Evolutionary conservation across 2,888 invertebrate species (phyloP).

Genomic region (Hydrotaea diabolus): DNA sequence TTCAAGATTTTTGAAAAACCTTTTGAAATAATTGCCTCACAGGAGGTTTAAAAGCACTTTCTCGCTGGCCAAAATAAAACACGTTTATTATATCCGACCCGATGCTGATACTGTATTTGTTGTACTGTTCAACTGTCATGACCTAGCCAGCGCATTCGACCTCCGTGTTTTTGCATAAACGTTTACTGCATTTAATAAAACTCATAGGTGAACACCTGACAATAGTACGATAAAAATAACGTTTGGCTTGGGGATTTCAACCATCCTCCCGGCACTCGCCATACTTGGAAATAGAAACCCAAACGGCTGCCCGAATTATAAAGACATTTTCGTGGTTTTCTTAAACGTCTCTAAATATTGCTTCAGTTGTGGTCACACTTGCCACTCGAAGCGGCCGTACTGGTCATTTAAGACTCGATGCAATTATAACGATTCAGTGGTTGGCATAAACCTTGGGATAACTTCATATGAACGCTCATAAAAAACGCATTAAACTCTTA

Average conservation of each 20-base stretch:
- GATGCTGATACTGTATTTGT: no score
- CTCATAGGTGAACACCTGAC: slow-evolving; percentile 16
- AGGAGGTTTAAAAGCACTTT: no score
- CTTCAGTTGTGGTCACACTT: background rate
- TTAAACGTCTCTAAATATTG: background rate
- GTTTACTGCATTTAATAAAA: slow-evolving; percentile 18
- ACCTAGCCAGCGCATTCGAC: no score
- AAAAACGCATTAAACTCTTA: no score
- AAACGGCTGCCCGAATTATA: slow-evolving; percentile 1
- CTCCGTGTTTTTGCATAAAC: no score
- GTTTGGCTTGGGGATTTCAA: slow-evolving; percentile 2
- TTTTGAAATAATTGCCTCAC: no score
- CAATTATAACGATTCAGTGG: slow-evolving; percentile 1
- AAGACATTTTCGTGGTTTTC: slow-evolving; percentile 26
- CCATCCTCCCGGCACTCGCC: no score
- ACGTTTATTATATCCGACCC: no score
- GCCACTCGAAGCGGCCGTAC: background rate
- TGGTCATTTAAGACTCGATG: slow-evolving; percentile 3
- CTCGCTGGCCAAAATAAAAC: no score
- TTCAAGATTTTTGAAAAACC: no score
- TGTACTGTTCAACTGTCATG: no score
- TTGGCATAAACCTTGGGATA: background rate
- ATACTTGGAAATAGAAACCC: background rate
- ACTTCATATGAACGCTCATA: background rate
- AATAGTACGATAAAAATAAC: slow-evolving; percentile 1